Percentiles rank a stretch among this genome's conserved stretches.
These are phyloP conservation scores for Parasteatoda tepidariorum DNA, from an alignment of 1,140 invertebrate genomes.

Conservation along the genomic window DNA sequence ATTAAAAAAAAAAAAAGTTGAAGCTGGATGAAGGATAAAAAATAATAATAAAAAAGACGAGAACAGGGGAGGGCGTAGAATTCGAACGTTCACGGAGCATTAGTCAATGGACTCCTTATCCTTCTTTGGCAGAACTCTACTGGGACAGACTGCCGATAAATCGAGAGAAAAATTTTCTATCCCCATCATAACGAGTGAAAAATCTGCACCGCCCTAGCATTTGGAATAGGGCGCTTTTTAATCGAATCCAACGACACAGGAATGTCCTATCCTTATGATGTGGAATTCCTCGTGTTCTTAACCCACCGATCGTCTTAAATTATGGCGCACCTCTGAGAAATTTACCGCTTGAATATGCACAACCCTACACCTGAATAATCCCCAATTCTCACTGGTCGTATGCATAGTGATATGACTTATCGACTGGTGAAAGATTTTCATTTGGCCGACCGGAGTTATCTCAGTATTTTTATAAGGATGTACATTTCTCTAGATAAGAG, in stretches of 20 bases:
- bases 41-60: background rate
- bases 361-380: background rate
- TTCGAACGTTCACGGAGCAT: constrained; percentile 54
- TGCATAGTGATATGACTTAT: background rate
- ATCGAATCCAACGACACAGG: constrained; percentile 42
- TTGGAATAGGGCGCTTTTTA: constrained; percentile 40
- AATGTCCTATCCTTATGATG: constrained; percentile 4
- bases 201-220: constrained; percentile 34
- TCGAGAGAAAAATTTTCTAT: constrained; percentile 38
- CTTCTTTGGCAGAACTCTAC: constrained; percentile 20
- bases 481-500: no score
- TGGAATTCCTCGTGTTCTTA: background rate
- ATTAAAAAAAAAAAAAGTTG: constrained; percentile 3
- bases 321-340: background rate
- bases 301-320: background rate
- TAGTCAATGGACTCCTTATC: constrained; percentile 59
- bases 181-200: constrained; percentile 55
- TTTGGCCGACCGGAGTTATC: no score
- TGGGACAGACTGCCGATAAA: constrained; percentile 39
- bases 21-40: background rate
- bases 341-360: background rate
- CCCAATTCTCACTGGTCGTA: background rate
- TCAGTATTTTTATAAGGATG: no score
- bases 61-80: background rate
- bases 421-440: no score